A percentile compares a stretch with the other conserved stretches of the same genome.
phyloP scores from a whole-genome alignment of 2,888 invertebrate genomes.

The Homarus gammarus region DNA sequence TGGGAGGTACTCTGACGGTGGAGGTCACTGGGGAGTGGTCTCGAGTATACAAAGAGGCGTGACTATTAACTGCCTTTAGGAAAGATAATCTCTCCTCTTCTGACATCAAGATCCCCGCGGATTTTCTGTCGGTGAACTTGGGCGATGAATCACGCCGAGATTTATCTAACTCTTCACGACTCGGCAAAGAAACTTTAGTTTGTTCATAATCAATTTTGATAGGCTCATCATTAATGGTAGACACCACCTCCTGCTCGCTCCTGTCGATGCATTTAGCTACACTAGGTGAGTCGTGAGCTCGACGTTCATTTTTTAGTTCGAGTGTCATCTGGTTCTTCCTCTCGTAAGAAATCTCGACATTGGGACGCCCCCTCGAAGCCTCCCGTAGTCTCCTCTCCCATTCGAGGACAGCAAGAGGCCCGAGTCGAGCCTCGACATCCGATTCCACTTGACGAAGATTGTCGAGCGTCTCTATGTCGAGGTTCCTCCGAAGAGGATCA shows the following conservation, averaged over 20 bases:
- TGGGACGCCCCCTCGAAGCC: conserved; percentile 42
- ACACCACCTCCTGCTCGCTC: conserved; percentile 12
- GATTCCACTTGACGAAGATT: conserved; percentile 44
- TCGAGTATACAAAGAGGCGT: conserved; percentile 27
- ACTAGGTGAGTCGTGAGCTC: not conserved
- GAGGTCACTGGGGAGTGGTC: conserved; percentile 47
- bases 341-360: conserved; percentile 45
- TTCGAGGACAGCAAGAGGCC: conserved; percentile 49
- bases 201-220: conserved; percentile 33
- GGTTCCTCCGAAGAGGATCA: conserved; percentile 54
- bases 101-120: conserved; percentile 52
- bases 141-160: conserved; percentile 22
- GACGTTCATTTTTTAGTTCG: conserved; percentile 42
- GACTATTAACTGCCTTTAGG: conserved; percentile 65
- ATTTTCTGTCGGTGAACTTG: conserved; percentile 30
- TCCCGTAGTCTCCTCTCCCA: conserved; percentile 58
- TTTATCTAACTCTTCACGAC: conserved; percentile 17
- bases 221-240: conserved; percentile 32
- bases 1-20: conserved; percentile 44
- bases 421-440: conserved; percentile 50
- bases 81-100: conserved; percentile 72
- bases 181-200: conserved; percentile 22
- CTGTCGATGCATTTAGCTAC: conserved; percentile 19
- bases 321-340: conserved; percentile 42
- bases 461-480: conserved; percentile 49